phyloP scores from a whole-genome alignment of 2,888 invertebrate genomes.

The Drosophila pegasa region DNA sequence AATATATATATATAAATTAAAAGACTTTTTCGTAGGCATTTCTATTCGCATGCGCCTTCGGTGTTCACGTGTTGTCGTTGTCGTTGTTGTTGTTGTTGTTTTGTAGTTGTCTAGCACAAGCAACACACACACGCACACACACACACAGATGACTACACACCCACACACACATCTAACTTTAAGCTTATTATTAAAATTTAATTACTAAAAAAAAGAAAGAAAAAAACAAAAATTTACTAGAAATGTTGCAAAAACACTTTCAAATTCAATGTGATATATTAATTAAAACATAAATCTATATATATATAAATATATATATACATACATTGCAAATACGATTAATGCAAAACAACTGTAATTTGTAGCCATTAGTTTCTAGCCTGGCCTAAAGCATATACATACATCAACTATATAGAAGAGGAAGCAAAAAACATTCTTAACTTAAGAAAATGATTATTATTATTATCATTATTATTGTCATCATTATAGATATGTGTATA shows the following conservation, averaged over 20 bases:
- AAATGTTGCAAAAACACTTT: slow-evolving; percentile 77
- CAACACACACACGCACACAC: slow-evolving; percentile 39
- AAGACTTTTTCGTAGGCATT: slow-evolving; percentile 83
- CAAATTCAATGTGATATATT: slow-evolving; percentile 78
- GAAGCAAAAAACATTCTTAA: slow-evolving; percentile 63
- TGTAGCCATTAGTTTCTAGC: slow-evolving; percentile 67
- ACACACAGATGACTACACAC: slow-evolving; percentile 23
- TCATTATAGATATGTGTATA: slow-evolving; percentile 53
- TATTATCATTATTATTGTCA: slow-evolving; percentile 18
- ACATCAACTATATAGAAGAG: slow-evolving; percentile 5
- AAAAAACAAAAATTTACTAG: slow-evolving; percentile 59
- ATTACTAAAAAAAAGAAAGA: slow-evolving; percentile 32
- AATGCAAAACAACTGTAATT: slow-evolving; percentile 53
- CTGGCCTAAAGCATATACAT: slow-evolving; percentile 41
- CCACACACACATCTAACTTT: slow-evolving; percentile 41
- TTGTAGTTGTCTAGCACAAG: slow-evolving; percentile 54
- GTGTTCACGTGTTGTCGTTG: slow-evolving; percentile 63
- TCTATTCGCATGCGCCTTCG: slow-evolving; percentile 67
- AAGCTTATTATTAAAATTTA: slow-evolving; percentile 62
- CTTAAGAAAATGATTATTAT: slow-evolving; percentile 48
- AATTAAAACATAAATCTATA: slow-evolving; percentile 57
- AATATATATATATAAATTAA: slow-evolving; percentile 49
- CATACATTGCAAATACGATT: slow-evolving; percentile 18
- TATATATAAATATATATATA: slow-evolving; percentile 38
- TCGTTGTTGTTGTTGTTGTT: slow-evolving; percentile 48